Conservation (phyloP, 2,888 invertebrate species). For the Branchipolynoe longqiensis region DNA sequence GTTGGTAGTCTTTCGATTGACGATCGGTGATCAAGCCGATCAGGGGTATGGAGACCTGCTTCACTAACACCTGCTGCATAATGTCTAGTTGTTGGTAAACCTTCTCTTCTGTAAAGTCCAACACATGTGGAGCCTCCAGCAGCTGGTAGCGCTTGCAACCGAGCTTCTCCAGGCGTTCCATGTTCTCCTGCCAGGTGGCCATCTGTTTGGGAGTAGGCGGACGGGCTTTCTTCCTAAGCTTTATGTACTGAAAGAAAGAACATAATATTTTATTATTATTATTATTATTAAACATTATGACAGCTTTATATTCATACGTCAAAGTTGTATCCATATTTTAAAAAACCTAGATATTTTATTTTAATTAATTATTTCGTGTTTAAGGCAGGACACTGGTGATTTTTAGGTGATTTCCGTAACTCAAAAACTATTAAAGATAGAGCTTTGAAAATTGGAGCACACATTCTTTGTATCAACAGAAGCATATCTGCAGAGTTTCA, state of each 20-base stretch:
- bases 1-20: not conserved
- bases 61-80: not conserved
- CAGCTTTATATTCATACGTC: too few relatives aligned
- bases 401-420: too few relatives aligned
- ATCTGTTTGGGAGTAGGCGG: not conserved
- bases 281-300: too few relatives aligned
- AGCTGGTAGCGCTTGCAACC: constrained; percentile 23
- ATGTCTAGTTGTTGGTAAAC: not conserved
- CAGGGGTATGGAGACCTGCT: constrained; percentile 11
- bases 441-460: too few relatives aligned
- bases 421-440: too few relatives aligned
- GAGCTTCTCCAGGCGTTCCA: constrained; percentile 7
- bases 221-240: not conserved
- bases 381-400: too few relatives aligned
- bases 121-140: constrained; percentile 8
- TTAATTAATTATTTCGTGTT: too few relatives aligned
- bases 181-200: not conserved
- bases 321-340: too few relatives aligned
- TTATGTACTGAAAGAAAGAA: not conserved
- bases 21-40: not conserved
- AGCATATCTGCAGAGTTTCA: too few relatives aligned
- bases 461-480: too few relatives aligned
- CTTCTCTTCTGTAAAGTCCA: constrained; percentile 26
- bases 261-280: too few relatives aligned
- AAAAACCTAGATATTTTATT: too few relatives aligned